Evolutionary conservation across 2,113 vertebrate genomes (phyloP).

Genomic region (Hemicordylus capensis): DNA sequence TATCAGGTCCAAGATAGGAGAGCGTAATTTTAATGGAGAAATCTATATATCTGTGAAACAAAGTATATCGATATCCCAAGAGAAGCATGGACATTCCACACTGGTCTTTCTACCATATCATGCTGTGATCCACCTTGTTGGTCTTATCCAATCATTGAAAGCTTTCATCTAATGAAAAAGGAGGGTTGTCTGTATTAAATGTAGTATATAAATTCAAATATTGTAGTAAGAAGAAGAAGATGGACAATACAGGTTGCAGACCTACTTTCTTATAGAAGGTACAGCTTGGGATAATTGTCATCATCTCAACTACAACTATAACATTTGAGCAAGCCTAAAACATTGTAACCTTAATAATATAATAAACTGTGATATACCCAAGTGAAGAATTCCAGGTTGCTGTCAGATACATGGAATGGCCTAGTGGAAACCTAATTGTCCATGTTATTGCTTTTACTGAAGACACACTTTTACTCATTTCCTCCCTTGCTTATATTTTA

Average conservation of each 20-base stretch:
- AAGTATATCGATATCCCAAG: neutral
- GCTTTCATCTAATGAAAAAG: neutral
- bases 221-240: no score
- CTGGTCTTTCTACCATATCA: neutral
- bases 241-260: no score
- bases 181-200: no score
- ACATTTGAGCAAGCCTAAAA: neutral
- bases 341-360: neutral
- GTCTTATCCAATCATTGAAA: neutral
- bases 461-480: neutral
- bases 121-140: neutral
- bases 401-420: neutral
- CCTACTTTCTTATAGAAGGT: neutral
- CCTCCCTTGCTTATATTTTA: slow-evolving; percentile 14
- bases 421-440: slow-evolving; percentile 17
- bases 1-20: neutral
- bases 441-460: slow-evolving; percentile 5
- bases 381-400: neutral
- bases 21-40: neutral
- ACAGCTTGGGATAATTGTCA: neutral
- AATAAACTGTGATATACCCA: neutral
- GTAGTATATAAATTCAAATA: no score
- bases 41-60: neutral
- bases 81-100: neutral
- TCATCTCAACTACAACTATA: neutral